Base-by-base conservation (phyloP, 1,140 invertebrate species). In the Calycopis cecrops region DNA sequence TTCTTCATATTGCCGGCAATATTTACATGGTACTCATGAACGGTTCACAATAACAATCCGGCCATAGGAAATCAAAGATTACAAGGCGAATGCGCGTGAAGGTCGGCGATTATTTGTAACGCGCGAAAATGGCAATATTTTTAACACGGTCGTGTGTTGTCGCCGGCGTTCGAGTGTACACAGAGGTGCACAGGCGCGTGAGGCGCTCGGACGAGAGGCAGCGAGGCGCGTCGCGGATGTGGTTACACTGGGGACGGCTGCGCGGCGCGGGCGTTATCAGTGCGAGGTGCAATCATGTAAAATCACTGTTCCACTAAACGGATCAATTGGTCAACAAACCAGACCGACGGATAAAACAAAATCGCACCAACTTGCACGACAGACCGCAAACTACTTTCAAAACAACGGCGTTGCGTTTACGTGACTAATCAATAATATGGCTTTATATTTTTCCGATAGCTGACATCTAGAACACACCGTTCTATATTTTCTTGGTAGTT, bases 21-120 rank as follows among this genome's bases (percentile, higher is more conserved):
- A 44, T 28, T 21, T 16, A 28, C 38, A 16, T 28, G 44, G 57
- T 60, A 52, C 6, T 28, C 21, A 6, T 28, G 6, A 28, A 55
- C 60, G 18, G 34, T 51, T 11, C 37, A 33, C 17, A 17, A 51
- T 35, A 16, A 14, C 16, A 35, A 33, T 16, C 48, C n/a, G 12
- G 37, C 58, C 55, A 63, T 60, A 60, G 52, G 65, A 62, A 67
- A 65, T 64, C 63, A 38, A 55, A 61, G 62, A 72, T 67, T 57
- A 63, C 53, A 71, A 71, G 57, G 61, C 63, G 70, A 73, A 69
- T 68, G 55, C 71, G 69, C 73, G 67, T 75, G 76, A 83, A 87
- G 79, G 79, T 80, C 76, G 63, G 21, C 44, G 60, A 69, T 72
- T 73, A 70, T 76, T 80, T 76, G 70, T 73, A 65, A 63, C 62